phyloP scores from a whole-genome alignment of 2,113 vertebrate genomes.

The Castor canadensis region DNA sequence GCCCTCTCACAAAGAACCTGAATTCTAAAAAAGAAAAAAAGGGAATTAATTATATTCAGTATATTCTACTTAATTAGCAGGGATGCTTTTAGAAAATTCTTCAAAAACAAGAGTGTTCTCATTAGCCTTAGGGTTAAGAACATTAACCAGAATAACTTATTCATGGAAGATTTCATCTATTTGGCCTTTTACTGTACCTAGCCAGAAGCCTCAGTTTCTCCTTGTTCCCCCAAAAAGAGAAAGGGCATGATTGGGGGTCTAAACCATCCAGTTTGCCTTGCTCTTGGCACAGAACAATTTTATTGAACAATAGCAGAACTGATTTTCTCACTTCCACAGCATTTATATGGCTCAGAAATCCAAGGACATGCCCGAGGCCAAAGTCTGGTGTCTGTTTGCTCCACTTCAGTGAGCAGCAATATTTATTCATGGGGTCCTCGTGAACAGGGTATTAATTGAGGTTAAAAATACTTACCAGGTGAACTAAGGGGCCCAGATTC shows the following conservation, averaged over 20 bases:
- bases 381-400: neutral
- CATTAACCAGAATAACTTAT: constrained; percentile 13
- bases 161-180: neutral
- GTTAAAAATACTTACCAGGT: neutral
- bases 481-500: neutral
- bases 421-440: neutral
- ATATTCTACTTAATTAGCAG: constrained; percentile 57
- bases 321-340: neutral
- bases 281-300: neutral
- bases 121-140: neutral
- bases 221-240: neutral
- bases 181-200: neutral
- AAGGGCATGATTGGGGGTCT: neutral
- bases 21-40: neutral
- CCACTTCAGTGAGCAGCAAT: neutral
- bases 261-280: neutral
- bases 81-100: constrained; percentile 58
- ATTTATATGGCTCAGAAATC: neutral
- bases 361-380: neutral
- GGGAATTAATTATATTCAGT: constrained; percentile 34
- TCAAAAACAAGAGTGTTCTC: constrained; percentile 46
- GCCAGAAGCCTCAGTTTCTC: neutral
- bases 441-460: neutral
- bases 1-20: constrained; percentile 18
- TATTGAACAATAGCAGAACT: neutral